Base-by-base conservation (phyloP, 2,113 vertebrate genomes). In the Verasper variegatus region DNA sequence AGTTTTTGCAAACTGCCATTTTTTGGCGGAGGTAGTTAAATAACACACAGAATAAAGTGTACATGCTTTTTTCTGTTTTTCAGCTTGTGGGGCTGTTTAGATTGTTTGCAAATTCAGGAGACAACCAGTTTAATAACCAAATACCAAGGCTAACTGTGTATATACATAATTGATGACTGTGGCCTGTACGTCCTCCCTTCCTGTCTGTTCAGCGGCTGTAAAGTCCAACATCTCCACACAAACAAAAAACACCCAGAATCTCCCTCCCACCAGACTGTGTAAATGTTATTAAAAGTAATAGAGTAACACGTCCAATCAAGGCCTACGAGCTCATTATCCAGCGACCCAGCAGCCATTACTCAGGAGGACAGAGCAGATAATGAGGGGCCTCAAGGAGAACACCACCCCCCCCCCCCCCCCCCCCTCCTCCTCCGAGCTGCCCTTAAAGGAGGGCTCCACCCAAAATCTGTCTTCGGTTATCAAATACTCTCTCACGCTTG, bases 221-320 rank as follows among this genome's bases (percentile, higher is more conserved):
- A 70, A 69, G 23, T 42, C 27, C 27, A 35, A 26, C 37, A 26
- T 67, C 57, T 0, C 23, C 17, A 18, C 35, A 65, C 40, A 61
- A 42, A 60, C 56, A 52, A 63, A 56, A 69, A 59, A 69, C 60
- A 59, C 73, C 40, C 45, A 15, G 24, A 27, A 71, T 76, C 62
- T 42, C 56, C 60, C 45, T 78, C 65, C 64, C 71, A 37, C 37
- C 64, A 59, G 68, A 60, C 77, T 80, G 40, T 64, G 60, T 73
- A 83, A 81, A 84, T 83, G 78, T 92, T 91, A 90, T 93, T 89
- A 88, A 89, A 89, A 87, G 79, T 86, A 91, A 87, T 88, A 76
- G 76, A 83, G 61, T 68, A 88, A 78, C 86, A 85, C 72, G 71
- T 88, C 88, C 76, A 84, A 81, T 88, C 88, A 85, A 86, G 78